A percentile compares a stretch with the other conserved stretches of the same genome.
Conservation (phyloP, 2,113 vertebrate genomes). For the Mesembrinibis cayennensis region DNA sequence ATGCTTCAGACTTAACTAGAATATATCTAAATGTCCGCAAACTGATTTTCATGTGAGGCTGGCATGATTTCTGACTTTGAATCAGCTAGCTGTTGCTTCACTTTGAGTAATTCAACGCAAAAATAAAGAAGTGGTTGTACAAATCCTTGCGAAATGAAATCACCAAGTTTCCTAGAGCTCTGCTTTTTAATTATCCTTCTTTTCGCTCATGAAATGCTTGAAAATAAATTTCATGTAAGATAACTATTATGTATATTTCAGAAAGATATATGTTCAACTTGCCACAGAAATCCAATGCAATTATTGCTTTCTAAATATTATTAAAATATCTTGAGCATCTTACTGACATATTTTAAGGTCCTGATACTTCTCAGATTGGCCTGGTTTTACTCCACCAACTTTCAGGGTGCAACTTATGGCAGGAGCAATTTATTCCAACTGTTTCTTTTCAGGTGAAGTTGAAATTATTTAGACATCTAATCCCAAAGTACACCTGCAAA, state of each 20-base stretch:
- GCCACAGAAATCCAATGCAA: neutral
- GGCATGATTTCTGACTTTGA: slow-evolving; percentile 1
- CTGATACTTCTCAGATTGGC: neutral
- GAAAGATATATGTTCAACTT: neutral
- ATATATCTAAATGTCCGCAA: neutral
- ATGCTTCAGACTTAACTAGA: neutral
- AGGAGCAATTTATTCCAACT: neutral
- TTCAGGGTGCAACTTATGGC: neutral
- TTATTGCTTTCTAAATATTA: slow-evolving; percentile 8
- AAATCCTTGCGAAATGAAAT: slow-evolving; percentile 29
- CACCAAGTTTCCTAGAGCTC: neutral
- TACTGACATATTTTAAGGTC: neutral
- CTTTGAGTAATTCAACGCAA: slow-evolving; percentile 4
- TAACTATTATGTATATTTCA: neutral
- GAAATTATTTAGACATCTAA: neutral
- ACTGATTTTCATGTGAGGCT: neutral
- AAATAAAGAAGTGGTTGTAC: slow-evolving; percentile 17
- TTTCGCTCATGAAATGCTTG: neutral
- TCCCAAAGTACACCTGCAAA: neutral
- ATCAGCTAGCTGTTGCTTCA: slow-evolving; percentile 14
- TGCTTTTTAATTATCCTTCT: slow-evolving; percentile 10
- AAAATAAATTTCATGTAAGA: slow-evolving; percentile 11
- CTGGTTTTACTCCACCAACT: slow-evolving; percentile 2
- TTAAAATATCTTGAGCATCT: neutral
- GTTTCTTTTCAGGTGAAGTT: neutral